Conservation (phyloP, 2,113 vertebrate species). For the Mus spicilegus region DNA sequence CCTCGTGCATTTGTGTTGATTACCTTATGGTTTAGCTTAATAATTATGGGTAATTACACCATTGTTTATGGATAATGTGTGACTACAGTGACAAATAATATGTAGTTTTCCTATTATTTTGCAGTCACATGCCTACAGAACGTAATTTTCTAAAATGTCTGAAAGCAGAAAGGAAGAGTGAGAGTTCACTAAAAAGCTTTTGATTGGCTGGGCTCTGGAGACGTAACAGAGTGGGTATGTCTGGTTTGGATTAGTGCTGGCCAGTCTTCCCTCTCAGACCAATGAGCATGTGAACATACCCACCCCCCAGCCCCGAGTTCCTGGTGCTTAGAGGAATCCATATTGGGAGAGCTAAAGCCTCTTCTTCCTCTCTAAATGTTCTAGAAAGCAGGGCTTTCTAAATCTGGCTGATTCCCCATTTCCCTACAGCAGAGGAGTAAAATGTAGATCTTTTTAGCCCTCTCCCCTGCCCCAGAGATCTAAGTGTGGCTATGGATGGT, state of each 20-base stretch:
- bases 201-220: not conserved
- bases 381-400: slow-evolving; percentile 28
- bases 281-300: not conserved
- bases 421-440: not conserved
- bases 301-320: not conserved
- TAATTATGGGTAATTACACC: not conserved
- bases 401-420: slow-evolving; percentile 44
- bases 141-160: slow-evolving; percentile 17
- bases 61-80: slow-evolving; percentile 31
- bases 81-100: not conserved
- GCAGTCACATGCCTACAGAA: slow-evolving; percentile 14
- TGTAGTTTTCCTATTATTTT: slow-evolving; percentile 51
- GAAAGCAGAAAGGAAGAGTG: slow-evolving; percentile 1
- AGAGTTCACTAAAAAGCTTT: slow-evolving; percentile 20
- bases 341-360: slow-evolving; percentile 35
- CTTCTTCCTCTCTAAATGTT: slow-evolving; percentile 42
- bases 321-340: slow-evolving; percentile 36
- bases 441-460: slow-evolving; percentile 32
- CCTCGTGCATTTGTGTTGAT: not conserved
- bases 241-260: not conserved
- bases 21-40: slow-evolving; percentile 13
- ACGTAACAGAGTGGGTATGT: not conserved
- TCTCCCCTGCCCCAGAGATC: not conserved
- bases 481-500: not conserved
- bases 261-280: not conserved